Base-by-base conservation (phyloP, 2,113 vertebrate species). In the Hypomesus transpacificus region DNA sequence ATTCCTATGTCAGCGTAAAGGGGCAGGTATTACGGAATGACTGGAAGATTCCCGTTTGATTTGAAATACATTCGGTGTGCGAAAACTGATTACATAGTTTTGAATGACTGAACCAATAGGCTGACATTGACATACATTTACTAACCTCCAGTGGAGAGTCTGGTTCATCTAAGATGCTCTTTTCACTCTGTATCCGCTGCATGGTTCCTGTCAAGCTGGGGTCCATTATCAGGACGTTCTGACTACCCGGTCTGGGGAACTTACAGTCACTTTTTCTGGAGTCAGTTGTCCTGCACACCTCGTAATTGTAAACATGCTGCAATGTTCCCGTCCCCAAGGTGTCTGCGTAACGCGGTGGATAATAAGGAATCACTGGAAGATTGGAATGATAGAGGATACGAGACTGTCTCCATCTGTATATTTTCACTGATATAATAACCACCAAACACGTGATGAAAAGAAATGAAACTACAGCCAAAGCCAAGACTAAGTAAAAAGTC, bases 21-120 rank as follows among this genome's bases (percentile, higher is more conserved):
- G 0, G 71, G 72, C 17, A 72, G 72, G 20, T 78, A 78, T 60
- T 78, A 78, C 6, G 76, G 68, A 67, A 78, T 67, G 54, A 78
- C 68, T n/a, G 76, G 68, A 1, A 78, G 70, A 56, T 66, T 68
- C 20, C 31, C 34, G 18, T 62, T 62, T 2, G 75, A 69, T 53
- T 74, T 74, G 8, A 69, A 74, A 78, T 65, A 74, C 67, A 78
- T 28, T 46, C 7, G 9, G 39, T 46, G 9, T 46, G 39, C 39
- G 9, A 46, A 46, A 1, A 46, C 39, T 46, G 39, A 34, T 6
- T 34, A 34, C 11, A 46, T 46, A 46, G 39, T 46, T 46, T 1
- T 11, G 7, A 46, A 46, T 46, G 9, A 11, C 7, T 46, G 7
- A 46, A 46, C 39, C 39, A 13, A 46, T 46, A 7, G 39, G 9